Base-by-base conservation (phyloP, 2,888 invertebrate genomes). In the Rotaria sp. region DNA sequence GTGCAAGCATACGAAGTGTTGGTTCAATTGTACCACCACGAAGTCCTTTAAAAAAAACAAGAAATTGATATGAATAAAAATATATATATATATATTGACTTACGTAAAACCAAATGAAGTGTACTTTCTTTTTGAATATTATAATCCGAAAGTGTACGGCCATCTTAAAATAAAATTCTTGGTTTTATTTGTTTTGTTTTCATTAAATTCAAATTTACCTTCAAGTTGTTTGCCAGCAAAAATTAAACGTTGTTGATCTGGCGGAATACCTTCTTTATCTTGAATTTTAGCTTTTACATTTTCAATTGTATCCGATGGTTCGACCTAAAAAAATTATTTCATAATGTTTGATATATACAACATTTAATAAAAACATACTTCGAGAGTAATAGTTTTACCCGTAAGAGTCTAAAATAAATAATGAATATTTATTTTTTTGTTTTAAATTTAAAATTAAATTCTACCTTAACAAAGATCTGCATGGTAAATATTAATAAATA, bases 1-100 rank as follows among this genome's bases (percentile, higher is more conserved):
- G 95, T 26, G 99, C 98, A 92, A 99, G 93, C 90, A 96, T 94
- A 91, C 96, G 94, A 85, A 99, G 94, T 87, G 96, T 96, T 74
- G 99, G 99, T 92, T 99, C 99, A 92, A 99, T 99, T 26, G 86
- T 85, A 92, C 96, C 94, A 93, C 97, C 97, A 89, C 96, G 94
- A 87, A 97, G 93, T 89, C 96, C 80, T 80, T n/a, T 45, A 41
- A 11, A 35, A 35, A 30, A 2, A 38, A 13, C 7, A 45, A 80
- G 8, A n/a, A 38, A 24, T 2, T 21, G 1, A 7, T 45, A 8
- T 18, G 24, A 0, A 24, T 8, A n/a, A 30, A 4, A 8, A 13
- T 13, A 38, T 18, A 18, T 3, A 74, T 7, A 21, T 4, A 24
- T 8, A 38, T 38, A 41, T 26, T 26, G 2, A 80, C 80, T 80